phyloP scores from a whole-genome alignment of 2,888 invertebrate genomes.

The Ceramica pisi region DNA sequence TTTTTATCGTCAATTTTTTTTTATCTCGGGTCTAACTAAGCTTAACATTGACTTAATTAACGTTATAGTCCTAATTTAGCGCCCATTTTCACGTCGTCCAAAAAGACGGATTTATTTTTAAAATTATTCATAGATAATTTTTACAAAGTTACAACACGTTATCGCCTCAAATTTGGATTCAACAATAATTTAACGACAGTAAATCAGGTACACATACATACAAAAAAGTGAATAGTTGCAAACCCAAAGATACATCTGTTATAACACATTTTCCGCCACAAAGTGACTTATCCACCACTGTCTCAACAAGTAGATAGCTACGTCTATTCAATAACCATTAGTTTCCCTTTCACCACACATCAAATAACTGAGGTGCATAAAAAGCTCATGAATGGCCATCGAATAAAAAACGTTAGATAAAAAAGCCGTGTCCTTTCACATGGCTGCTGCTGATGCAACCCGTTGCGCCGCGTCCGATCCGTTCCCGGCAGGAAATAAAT shows the following conservation, averaged over 20 bases:
- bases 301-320: background rate
- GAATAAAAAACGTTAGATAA: constrained; percentile 61
- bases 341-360: constrained; percentile 32
- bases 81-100: background rate
- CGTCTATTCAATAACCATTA: constrained; percentile 21
- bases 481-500: constrained; percentile 67
- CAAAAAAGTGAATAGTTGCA: too few relatives aligned
- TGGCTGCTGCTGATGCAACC: constrained; percentile 68
- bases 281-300: background rate
- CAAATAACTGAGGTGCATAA: constrained; percentile 50
- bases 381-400: constrained; percentile 60
- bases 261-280: background rate
- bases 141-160: too few relatives aligned
- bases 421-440: constrained; percentile 70
- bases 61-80: background rate
- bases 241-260: background rate
- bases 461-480: constrained; percentile 56
- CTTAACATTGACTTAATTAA: constrained; percentile 3
- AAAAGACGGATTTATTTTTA: background rate
- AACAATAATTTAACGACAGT: too few relatives aligned
- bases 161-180: too few relatives aligned
- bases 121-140: background rate
- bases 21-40: background rate
- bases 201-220: too few relatives aligned
- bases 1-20: background rate